Percentiles rank a stretch among this genome's conserved stretches.
These are phyloP conservation scores for Sarcophaga variegata DNA, from an alignment of 2,888 invertebrate genomes.

Conservation along the genomic window DNA sequence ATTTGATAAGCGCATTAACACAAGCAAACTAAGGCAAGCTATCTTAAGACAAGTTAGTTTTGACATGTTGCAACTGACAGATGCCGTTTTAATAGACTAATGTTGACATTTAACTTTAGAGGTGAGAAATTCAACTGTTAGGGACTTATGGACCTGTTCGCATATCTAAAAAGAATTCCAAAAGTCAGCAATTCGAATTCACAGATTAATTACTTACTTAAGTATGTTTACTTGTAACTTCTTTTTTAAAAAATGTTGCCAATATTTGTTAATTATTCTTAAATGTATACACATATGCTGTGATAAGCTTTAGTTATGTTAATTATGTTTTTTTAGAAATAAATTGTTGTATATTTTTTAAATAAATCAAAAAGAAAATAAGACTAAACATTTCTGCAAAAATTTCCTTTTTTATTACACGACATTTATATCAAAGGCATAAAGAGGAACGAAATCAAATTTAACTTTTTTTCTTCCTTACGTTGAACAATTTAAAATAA, in stretches of 20 bases:
- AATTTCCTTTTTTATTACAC: background rate
- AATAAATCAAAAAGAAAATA: background rate
- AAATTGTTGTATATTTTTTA: background rate
- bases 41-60: no score
- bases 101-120: no score
- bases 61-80: no score
- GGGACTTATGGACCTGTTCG: no score
- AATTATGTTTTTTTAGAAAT: background rate
- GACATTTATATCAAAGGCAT: background rate
- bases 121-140: no score
- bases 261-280: slow-evolving; percentile 33
- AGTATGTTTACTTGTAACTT: background rate
- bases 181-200: background rate
- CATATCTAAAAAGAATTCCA: no score
- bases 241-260: slow-evolving; percentile 21
- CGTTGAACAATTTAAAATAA: slow-evolving; percentile 12
- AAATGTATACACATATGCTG: slow-evolving; percentile 62
- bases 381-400: background rate
- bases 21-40: no score
- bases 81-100: no score
- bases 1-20: no score
- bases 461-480: background rate
- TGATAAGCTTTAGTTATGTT: slow-evolving; percentile 70
- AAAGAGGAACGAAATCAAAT: background rate
- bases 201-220: background rate